Percentiles rank a stretch among this genome's conserved stretches.
Conservation (phyloP, 2,797 vertebrate species). For the Rhinophrynus dorsalis region DNA sequence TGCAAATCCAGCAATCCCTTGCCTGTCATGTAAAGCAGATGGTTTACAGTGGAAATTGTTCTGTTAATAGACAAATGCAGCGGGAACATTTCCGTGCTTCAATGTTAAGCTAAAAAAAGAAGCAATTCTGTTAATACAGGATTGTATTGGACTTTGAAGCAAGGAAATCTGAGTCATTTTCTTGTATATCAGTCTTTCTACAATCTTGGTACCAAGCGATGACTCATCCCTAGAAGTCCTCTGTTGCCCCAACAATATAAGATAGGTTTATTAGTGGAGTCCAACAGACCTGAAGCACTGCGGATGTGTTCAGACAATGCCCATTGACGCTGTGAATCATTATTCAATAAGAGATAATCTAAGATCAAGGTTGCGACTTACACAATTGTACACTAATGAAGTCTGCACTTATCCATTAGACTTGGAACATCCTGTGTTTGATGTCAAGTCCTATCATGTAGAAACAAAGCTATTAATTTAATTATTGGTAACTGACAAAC, state of each 20-base stretch:
- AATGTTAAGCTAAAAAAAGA: too few relatives aligned
- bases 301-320: conserved; percentile 13
- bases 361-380: conserved; percentile 12
- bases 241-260: conserved; percentile 25
- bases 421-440: not conserved
- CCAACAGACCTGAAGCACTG: not conserved
- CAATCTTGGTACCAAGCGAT: not conserved
- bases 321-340: conserved; percentile 6
- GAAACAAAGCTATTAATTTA: not conserved
- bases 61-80: too few relatives aligned
- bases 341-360: conserved; percentile 30
- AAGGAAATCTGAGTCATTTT: conserved; percentile 16
- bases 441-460: not conserved
- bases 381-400: conserved; percentile 11
- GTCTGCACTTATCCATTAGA: not conserved
- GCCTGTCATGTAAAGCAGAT: too few relatives aligned
- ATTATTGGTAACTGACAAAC: not conserved
- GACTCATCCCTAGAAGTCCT: conserved; percentile 20
- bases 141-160: too few relatives aligned
- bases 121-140: too few relatives aligned
- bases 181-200: not conserved
- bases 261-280: conserved; percentile 10
- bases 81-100: too few relatives aligned
- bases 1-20: too few relatives aligned
- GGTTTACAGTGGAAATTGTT: too few relatives aligned